Evolutionary conservation across 2,888 invertebrate genomes (phyloP), one percentile per base, ranked within the genome.

Genomic region (Coenonympha glycerion): DNA sequence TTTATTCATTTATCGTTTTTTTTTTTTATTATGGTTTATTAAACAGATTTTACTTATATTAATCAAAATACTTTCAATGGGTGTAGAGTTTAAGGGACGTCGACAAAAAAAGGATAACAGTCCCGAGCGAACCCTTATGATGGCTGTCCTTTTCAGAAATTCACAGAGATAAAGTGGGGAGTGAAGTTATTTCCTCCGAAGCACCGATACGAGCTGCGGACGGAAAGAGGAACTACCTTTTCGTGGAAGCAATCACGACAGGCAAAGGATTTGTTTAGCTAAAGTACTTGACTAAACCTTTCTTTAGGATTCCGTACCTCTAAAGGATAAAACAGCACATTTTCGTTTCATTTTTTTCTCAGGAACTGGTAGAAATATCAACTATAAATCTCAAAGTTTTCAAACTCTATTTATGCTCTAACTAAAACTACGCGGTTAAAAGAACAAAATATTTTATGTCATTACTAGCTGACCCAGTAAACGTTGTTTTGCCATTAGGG

Each of bases 151-250:
- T 39, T 39, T 24, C 24, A 59, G 58, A 58, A 74, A 70, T 74
- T 68, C 64, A 64, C 64, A 61, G 61, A 64, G 66, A 69, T 67
- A 64, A 69, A 67, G 61, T 68, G 62, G 61, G 58, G 60, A 59
- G 60, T 65, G 59, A 68, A 66, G 66, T 68, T 66, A 73, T 77
- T 76, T 76, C 73, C 73, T 68, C 63, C 52, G 61, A 52, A 66
- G 64, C 63, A 64, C 68, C 69, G 67, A 69, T 70, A 68, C 64
- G 63, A 68, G 65, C 68, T 62, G 18, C 63, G 63, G 61, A 65
- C 73, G 76, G 76, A 77, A 76, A 78, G 76, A 73, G 73, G 62
- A 39, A 67, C 64, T 61, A 69, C 66, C 71, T 73, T 73, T 75
- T 77, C 76, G 76, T 75, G 76, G 66, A 59, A 60, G 65, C 71